Conservation (phyloP, 2,888 invertebrate genomes). For the Brachypterus glaber region DNA sequence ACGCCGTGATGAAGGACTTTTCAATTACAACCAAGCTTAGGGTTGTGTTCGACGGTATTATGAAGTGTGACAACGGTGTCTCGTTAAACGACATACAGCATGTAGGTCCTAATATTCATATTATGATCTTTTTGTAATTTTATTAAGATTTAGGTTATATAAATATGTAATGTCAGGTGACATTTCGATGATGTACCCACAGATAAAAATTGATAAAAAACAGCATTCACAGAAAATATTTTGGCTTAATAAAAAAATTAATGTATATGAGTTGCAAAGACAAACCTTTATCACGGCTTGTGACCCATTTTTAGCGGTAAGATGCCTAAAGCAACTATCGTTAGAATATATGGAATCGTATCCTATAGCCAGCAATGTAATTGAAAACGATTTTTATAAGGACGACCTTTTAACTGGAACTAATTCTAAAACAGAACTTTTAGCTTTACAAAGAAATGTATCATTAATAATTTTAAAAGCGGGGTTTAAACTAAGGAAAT, state of each 20-base stretch:
- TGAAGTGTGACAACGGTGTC: slow-evolving; percentile 11
- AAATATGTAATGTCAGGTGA: slow-evolving; percentile 15
- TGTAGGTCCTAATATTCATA: slow-evolving; percentile 14
- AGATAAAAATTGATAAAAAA: slow-evolving; percentile 6
- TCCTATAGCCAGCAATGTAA: slow-evolving; percentile 4
- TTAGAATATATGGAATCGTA: slow-evolving; percentile 2
- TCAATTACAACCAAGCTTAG: slow-evolving; percentile 12
- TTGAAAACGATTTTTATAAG: slow-evolving; percentile 9
- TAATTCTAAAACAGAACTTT: background rate
- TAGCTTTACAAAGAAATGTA: no score
- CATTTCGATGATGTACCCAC: slow-evolving; percentile 16
- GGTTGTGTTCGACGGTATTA: slow-evolving; percentile 16
- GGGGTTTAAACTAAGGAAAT: slow-evolving; percentile 4
- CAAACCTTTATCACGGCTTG: slow-evolving; percentile 13
- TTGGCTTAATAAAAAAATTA: slow-evolving; percentile 7
- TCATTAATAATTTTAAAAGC: slow-evolving; percentile 2
- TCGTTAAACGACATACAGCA: slow-evolving; percentile 14
- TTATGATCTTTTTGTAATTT: slow-evolving; percentile 10
- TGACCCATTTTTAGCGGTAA: slow-evolving; percentile 14
- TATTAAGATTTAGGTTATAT: slow-evolving; percentile 10
- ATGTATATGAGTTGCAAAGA: slow-evolving; percentile 13
- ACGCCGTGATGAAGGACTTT: no score
- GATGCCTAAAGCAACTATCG: slow-evolving; percentile 12
- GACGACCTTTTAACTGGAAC: slow-evolving; percentile 10
- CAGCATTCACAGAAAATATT: slow-evolving; percentile 11